phyloP scores from a whole-genome alignment of 2,797 vertebrate species.

The Platyrinchus mystaceus region DNA sequence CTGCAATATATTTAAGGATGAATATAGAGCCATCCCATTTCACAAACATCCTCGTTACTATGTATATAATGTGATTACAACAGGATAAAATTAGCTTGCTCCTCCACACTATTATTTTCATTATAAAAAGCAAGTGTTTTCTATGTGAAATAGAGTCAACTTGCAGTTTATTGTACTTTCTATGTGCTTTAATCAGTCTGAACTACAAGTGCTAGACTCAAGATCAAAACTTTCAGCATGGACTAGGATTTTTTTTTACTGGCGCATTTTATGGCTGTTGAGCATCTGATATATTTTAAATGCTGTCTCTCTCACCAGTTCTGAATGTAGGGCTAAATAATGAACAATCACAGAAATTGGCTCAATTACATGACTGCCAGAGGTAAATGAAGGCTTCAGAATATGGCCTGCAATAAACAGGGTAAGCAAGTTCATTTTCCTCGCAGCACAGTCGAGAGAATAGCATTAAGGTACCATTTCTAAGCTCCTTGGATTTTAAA shows the following conservation, averaged over 20 bases:
- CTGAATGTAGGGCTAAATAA: neutral
- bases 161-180: neutral
- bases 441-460: neutral
- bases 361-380: neutral
- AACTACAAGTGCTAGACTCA: neutral
- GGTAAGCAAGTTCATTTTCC: neutral
- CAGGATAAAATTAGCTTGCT: neutral
- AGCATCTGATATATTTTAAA: neutral
- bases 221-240: neutral
- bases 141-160: neutral
- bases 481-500: slow-evolving; percentile 21
- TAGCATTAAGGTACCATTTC: neutral
- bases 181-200: neutral
- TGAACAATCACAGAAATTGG: neutral
- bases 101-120: neutral
- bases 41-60: neutral
- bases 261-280: neutral
- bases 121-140: neutral
- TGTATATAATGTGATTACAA: neutral
- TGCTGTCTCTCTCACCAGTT: neutral
- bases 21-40: neutral
- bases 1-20: neutral
- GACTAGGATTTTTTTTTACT: neutral
- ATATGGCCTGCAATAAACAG: neutral
- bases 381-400: neutral